Conservation (phyloP, 2,888 invertebrate species). For the Gryllus longicercus region DNA sequence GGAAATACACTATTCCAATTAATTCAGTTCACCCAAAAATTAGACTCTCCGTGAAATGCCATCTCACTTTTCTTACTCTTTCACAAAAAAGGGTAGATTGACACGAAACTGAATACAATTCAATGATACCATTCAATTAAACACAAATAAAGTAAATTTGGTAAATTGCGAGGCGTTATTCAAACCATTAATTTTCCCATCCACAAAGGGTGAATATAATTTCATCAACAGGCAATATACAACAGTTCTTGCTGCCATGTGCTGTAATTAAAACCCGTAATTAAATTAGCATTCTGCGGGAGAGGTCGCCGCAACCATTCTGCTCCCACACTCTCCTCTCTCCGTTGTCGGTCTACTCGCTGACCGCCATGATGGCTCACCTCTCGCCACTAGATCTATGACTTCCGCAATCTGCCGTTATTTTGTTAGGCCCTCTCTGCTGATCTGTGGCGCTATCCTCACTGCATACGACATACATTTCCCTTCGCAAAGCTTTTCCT, state of each 20-base stretch:
- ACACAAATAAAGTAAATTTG: not conserved
- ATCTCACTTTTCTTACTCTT: too few relatives aligned
- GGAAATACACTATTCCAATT: too few relatives aligned
- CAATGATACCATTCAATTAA: not conserved
- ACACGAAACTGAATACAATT: not conserved
- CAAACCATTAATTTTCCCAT: not conserved
- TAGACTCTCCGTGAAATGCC: too few relatives aligned
- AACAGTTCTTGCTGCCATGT: not conserved
- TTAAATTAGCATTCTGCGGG: not conserved
- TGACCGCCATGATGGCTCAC: not conserved
- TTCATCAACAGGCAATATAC: constrained; percentile 5
- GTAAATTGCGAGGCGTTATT: not conserved
- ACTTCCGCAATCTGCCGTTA: too few relatives aligned
- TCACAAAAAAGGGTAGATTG: too few relatives aligned
- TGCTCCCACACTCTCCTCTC: not conserved
- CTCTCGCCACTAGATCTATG: too few relatives aligned
- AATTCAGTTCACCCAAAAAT: too few relatives aligned
- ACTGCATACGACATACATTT: too few relatives aligned
- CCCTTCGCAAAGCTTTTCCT: too few relatives aligned
- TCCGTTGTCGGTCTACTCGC: not conserved
- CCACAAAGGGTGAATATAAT: not conserved
- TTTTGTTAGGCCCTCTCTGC: too few relatives aligned
- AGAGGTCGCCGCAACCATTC: not conserved
- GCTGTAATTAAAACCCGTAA: not conserved
- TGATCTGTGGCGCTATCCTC: too few relatives aligned